Base-by-base conservation (phyloP, 2,888 invertebrate species). In the Heliconius aoede region DNA sequence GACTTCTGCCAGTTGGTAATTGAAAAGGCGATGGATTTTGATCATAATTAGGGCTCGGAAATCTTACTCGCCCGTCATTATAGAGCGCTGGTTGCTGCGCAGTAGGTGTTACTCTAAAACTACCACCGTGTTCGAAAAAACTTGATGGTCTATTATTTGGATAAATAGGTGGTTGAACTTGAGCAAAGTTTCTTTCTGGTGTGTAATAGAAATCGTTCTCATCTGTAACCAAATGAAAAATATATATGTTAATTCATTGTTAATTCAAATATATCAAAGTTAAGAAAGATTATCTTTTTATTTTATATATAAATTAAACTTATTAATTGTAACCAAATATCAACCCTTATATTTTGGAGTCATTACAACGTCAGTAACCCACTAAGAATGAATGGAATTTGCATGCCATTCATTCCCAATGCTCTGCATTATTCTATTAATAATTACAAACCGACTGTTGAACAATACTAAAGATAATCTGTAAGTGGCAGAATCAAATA, bases 131-230 rank as follows among this genome's bases (percentile, higher is more conserved):
- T 74, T 93, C 93, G 78, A 86, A 93, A 82, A 89, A 92, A 79
- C 90, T 87, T 71, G 91, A 81, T 73, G 90, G 89, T 68, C 90
- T 89, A 86, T 85, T 92, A 75, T 90, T 93, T 80, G 91, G 87
- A 86, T 88, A 94, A 80, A 94, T 84, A 84, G 92, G 89, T 71
- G 94, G 94, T 87, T 94, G 94, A 84, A 93, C 92, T 94, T 94
- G 94, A 88, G 94, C 94, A 90, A 91, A 94, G 87, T 86, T 94
- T 89, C 93, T 91, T 89, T 94, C 94, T 86, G 93, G 93, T 86
- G 92, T 88, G 87, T 91, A 93, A 85, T 91, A 94, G 85, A 91
- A 93, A 83, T 93, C 91, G 81, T 91, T 90, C 84, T 91, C 92
- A 89, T 92, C 94, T 94, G 93, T 83, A 94, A 94, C 86, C 85